phyloP scores from a whole-genome alignment of 2,797 vertebrate species.

The Gouania willdenowi region DNA sequence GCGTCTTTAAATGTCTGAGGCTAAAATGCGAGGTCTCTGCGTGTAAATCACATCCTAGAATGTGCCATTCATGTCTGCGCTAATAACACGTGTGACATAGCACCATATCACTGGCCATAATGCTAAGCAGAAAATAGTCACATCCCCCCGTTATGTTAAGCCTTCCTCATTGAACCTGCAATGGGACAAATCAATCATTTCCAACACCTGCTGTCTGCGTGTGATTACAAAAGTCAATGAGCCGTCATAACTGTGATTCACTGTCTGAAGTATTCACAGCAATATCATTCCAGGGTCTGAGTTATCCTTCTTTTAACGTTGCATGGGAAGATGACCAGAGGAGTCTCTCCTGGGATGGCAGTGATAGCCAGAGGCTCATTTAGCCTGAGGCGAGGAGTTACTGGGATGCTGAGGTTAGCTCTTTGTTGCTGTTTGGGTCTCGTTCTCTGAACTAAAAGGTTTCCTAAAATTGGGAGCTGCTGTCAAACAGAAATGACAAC shows the following conservation, averaged over 20 bases:
- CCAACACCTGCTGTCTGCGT: constrained; percentile 24
- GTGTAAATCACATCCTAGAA: background rate
- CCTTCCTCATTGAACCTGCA: constrained; percentile 22
- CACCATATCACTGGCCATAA: background rate
- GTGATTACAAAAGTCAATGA: constrained; percentile 27
- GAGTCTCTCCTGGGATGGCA: constrained; percentile 36
- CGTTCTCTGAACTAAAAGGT: constrained; percentile 1
- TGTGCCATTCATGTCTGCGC: constrained; percentile 2
- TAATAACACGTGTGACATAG: constrained; percentile 16
- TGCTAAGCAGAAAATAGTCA: constrained; percentile 14
- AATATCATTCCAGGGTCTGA: constrained; percentile 5
- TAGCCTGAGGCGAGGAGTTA: constrained; percentile 43
- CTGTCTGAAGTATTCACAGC: background rate
- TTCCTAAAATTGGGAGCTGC: background rate
- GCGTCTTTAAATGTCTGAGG: constrained; percentile 47
- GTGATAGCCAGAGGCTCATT: constrained; percentile 43
- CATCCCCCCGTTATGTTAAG: constrained; percentile 24
- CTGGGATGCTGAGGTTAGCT: constrained; percentile 4
- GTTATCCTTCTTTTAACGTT: constrained; percentile 1
- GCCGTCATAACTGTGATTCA: constrained; percentile 32
- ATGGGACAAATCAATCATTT: constrained; percentile 41
- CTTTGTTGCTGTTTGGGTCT: background rate
- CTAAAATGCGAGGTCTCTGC: constrained; percentile 22
- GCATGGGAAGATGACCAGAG: constrained; percentile 40
- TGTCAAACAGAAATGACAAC: background rate